Evolutionary conservation across 2,113 vertebrate genomes (phyloP), one percentile per base, ranked within the genome.

Genomic region (Corythoichthys intestinalis): DNA sequence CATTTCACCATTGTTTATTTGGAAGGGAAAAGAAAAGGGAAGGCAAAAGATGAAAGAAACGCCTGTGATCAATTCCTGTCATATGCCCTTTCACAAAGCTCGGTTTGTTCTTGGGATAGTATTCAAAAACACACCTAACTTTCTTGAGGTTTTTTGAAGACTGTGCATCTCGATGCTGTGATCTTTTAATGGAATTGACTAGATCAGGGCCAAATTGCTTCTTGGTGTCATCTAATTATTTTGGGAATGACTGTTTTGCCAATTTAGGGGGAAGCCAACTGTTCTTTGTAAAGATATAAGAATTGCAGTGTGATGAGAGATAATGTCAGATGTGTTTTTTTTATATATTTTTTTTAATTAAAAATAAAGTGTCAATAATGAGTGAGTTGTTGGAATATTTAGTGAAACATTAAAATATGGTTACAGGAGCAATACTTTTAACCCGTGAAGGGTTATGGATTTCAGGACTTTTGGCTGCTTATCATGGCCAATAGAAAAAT

Each of bases 1-100:
- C 72, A 71, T 71, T 64, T 76, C 71, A 54, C 72, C 71, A 73
- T 80, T 90, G 89, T 89, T 89, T 90, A 85, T 88, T 86, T 86
- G 85, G 39, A 68, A 53, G 78, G 64, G 59, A 69, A 66, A 80
- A 78, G 65, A 68, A 79, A 62, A 64, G 74, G 60, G 52, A 50
- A 77, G 70, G 68, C 46, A 76, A 44, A 46, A 76, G 77, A 90
- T 84, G 75, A 87, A 88, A 88, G 78, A 74, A 81, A 84, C 76
- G 57, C 72, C 66, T 81, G 77, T 77, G 77, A 87, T 89, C 46
- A 65, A 85, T 74, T 88, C 86, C 79, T 63, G 72, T 78, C 47
- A 34, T 58, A 73, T 68, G 37, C 70, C 79, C 71, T 80, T 72
- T 80, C 73, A 72, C 73, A 69, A 65, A 71, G 67, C 78, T 69